Base-by-base conservation (phyloP, 2,888 invertebrate genomes). In the Ophion costatus region DNA sequence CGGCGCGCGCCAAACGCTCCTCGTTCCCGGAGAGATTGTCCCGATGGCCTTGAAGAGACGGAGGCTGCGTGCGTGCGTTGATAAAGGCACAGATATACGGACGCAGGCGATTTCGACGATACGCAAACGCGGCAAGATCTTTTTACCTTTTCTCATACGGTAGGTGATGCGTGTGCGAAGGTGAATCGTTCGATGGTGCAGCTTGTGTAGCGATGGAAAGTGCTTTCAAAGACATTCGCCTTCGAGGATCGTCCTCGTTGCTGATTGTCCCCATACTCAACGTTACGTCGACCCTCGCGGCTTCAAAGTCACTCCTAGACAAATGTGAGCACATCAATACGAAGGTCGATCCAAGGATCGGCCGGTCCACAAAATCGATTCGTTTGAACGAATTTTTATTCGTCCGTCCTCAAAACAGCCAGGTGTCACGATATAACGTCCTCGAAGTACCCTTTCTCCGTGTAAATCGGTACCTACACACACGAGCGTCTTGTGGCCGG, bases 1-100 rank as follows among this genome's bases (percentile, higher is more conserved):
- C 90, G 91, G 91, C 91, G 90, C 89, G 91, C 89, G 91, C 91
- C 91, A 89, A 38, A 38, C 87, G 81, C 71, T 45, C 51, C 80
- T 86, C 83, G 87, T 84, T 82, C 63, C 74, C 56, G 74, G 56
- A 45, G 76, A 70, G 83, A 75, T 66, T 56, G 71, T 45, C 33
- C 24, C 24, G 66, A 63, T 66, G 38, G 57, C 33, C 1, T 17
- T 45, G 69, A 38, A 69, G 29, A 56, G 24, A 69, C 42, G 63
- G 66, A 57, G 63, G 66, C 70, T 73, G 70, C 70, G 71, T n/a
- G 42, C 22, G 38, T 45, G 22, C 67, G 63, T 74, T 51, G 82
- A 73, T 69, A 73, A 84, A 77, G 67, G 83, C 71, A 80, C 69
- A 69, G 7, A 29, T 64, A 71, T 71, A 84, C 33, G 20, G 64